Percentiles rank a stretch among this genome's conserved stretches.
phyloP scores from a whole-genome alignment of 2,113 vertebrate genomes.

The Empidonax traillii region DNA sequence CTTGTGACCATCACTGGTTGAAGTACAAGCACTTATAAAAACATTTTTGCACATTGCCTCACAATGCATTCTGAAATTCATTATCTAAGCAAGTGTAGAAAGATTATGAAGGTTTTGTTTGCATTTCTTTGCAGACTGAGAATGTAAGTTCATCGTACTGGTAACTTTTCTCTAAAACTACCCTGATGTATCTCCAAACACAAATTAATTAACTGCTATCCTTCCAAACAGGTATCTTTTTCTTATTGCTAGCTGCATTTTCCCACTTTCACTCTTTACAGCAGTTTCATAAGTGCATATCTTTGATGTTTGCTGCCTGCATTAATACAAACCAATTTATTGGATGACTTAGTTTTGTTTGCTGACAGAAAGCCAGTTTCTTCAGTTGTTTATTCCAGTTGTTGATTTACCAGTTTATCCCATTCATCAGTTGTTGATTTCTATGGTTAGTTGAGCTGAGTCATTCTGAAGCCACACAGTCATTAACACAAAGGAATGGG shows the following conservation, averaged over 20 bases:
- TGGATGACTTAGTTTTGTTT: not conserved
- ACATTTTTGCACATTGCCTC: not conserved
- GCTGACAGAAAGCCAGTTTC: not conserved
- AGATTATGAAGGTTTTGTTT: not conserved
- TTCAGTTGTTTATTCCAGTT: not conserved
- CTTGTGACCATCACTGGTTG: not conserved
- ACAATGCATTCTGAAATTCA: not conserved
- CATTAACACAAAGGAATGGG: not conserved
- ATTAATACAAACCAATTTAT: not conserved
- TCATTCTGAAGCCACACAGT: not conserved
- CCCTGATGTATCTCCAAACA: not conserved
- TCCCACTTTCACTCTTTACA: not conserved
- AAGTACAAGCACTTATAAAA: not conserved
- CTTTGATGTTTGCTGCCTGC: not conserved
- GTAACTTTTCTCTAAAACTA: not conserved
- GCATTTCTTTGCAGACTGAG: not conserved
- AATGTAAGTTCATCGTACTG: not conserved
- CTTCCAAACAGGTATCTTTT: not conserved
- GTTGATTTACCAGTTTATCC: not conserved
- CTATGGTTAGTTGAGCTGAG: not conserved
- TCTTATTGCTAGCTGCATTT: not conserved
- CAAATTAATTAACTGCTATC: not conserved
- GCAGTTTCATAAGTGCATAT: not conserved
- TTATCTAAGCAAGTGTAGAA: not conserved
- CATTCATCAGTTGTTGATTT: not conserved